These are phyloP conservation scores for Astyanax mexicanus DNA, from an alignment of 2,797 vertebrate genomes.

Conservation along the genomic window DNA sequence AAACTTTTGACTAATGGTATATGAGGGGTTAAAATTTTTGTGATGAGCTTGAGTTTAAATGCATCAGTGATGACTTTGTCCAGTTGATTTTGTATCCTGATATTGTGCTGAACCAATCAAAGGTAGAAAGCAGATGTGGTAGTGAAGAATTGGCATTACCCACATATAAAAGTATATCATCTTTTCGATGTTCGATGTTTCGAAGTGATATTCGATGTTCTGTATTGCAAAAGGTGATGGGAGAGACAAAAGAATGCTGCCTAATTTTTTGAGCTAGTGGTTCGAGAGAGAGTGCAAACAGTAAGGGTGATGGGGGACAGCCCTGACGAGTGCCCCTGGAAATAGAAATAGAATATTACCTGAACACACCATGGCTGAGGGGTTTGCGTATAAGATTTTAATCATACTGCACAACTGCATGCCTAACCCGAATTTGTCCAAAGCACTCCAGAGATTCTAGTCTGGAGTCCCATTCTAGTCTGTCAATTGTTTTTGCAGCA, in stretches of 20 bases:
- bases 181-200: too few species aligned
- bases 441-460: neutral
- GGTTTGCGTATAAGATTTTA: conserved; percentile 13
- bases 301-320: conserved; percentile 6
- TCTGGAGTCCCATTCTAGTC: conserved; percentile 19
- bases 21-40: neutral
- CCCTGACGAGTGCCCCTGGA: conserved; percentile 20
- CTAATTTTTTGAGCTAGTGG: conserved; percentile 16
- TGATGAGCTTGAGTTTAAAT: neutral
- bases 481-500: conserved; percentile 17
- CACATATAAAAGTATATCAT: conserved; percentile 24
- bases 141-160: too few species aligned
- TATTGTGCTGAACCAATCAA: too few species aligned
- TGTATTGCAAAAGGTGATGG: conserved; percentile 7
- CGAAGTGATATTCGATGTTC: conserved; percentile 12
- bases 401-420: neutral
- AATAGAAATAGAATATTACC: neutral
- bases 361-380: conserved; percentile 5
- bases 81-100: too few species aligned
- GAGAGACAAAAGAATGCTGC: neutral
- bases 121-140: neutral
- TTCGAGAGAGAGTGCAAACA: conserved; percentile 29
- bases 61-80: neutral
- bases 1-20: neutral
- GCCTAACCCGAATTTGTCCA: neutral